Conservation (phyloP, 2,797 vertebrate genomes). For the Natrix natrix region DNA sequence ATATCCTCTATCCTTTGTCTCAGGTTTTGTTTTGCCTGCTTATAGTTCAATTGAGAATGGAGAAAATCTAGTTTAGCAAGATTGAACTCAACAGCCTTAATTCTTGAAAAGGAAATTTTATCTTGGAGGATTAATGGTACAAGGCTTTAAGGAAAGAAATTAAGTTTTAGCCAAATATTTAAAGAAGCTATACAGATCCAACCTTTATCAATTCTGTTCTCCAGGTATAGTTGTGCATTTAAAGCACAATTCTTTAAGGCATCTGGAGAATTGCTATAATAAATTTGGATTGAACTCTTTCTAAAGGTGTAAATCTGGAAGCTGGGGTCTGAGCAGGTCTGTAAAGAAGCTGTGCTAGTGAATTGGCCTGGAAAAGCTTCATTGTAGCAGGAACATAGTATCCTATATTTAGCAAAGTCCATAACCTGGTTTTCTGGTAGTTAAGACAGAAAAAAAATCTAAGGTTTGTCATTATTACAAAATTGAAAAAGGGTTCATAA, state of each 20-base stretch:
- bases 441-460: no score
- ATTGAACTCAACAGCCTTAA: background rate
- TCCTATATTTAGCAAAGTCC: no score
- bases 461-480: background rate
- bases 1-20: background rate
- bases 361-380: no score
- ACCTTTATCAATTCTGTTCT: background rate
- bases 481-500: background rate
- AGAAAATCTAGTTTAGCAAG: background rate
- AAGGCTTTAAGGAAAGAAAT: background rate
- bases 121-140: background rate
- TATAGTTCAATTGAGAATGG: background rate
- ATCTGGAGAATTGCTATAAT: no score
- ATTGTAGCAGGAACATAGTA: no score
- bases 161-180: background rate
- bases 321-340: no score
- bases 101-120: background rate
- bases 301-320: no score
- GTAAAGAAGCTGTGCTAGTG: no score
- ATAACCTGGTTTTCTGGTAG: background rate
- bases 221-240: no score
- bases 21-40: background rate
- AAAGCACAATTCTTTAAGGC: no score
- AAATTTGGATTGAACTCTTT: no score
- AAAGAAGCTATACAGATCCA: background rate